These are phyloP conservation scores for Diuraphis noxia DNA, from an alignment of 1,140 invertebrate species.

Conservation along the genomic window DNA sequence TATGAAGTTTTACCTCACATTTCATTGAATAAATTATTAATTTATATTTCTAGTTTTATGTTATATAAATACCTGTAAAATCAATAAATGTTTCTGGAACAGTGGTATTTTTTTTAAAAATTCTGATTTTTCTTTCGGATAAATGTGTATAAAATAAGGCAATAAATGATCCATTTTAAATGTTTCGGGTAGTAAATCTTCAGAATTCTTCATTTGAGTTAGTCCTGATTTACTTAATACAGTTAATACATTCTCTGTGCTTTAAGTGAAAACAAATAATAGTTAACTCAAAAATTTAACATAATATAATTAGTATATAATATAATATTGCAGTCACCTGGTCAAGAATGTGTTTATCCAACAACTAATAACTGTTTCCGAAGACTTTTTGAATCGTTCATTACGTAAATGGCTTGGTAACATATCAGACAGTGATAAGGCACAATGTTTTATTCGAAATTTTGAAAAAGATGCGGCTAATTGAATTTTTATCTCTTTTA, in stretches of 20 bases:
- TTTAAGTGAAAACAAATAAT: not conserved
- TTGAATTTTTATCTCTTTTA: slow-evolving; percentile 10
- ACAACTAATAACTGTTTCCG: slow-evolving; percentile 41
- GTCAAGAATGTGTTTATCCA: slow-evolving; percentile 51
- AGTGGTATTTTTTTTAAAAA: slow-evolving; percentile 31
- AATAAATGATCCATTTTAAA: slow-evolving; percentile 46
- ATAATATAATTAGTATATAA: not conserved
- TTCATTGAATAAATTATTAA: not conserved
- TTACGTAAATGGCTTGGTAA: slow-evolving; percentile 30
- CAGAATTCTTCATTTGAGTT: not conserved
- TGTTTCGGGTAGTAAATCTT: slow-evolving; percentile 37
- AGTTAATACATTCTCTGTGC: not conserved
- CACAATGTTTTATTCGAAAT: slow-evolving; percentile 46
- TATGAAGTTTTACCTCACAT: not conserved
- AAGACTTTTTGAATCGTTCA: slow-evolving; percentile 43
- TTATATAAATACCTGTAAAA: slow-evolving; percentile 16
- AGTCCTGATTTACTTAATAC: slow-evolving; percentile 17
- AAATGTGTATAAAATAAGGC: slow-evolving; percentile 40
- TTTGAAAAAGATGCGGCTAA: slow-evolving; percentile 43
- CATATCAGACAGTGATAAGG: slow-evolving; percentile 36
- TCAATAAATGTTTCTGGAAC: slow-evolving; percentile 42
- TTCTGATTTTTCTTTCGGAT: slow-evolving; percentile 33
- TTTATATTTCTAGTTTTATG: not conserved
- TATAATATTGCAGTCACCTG: not conserved
- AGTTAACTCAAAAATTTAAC: not conserved